Base-by-base conservation (phyloP, 1,140 invertebrate species). In the Trichomalopsis sarcophagae region DNA sequence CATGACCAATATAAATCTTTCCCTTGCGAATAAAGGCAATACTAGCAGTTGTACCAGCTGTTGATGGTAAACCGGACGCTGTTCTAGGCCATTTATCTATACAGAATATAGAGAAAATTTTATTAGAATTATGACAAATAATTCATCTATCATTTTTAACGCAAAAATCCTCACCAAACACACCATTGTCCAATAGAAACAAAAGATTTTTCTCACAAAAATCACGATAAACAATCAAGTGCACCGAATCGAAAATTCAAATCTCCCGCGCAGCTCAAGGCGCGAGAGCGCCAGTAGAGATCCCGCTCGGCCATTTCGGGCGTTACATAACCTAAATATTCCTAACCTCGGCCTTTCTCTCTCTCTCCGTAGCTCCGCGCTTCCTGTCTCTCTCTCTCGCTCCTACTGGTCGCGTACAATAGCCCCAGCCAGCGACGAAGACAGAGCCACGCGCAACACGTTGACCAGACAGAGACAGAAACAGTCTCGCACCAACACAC, bases 1-100 rank as follows among this genome's bases (percentile, higher is more conserved):
- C 98, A 95, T 99, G 99, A 23, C 98, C 98, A 80, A 98, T 97
- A 90, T 99, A 99, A 83, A 99, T 96, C 94, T 99, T 99, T 23
- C 97, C 97, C 88, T 97, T 95, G 86, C 98, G 95, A 89, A 99
- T 98, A 91, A 99, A 99, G 2, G 97, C 98, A 84, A 99, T 95
- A 89, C 97, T 99, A 23, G 98, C 98, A 14, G 99, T 99, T 17
- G 98, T 99, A 3, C 98, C 98, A 0, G 98, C 98, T 5, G 99
- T 99, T 90, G 98, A 99, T 5, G 98, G 97, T 81, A 98, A 94
- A 62, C 98, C 98, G 81, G 97, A 97, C 11, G 96, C 95, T 33
- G 98, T 99, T 93, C 96, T 97, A 11, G 98, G 98, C 99, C 99
- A 99, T 94, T 97, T 97, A 86, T 97, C 97, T 98, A 91, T 66